Conservation (phyloP, 2,888 invertebrate genomes). For the Automeris io region DNA sequence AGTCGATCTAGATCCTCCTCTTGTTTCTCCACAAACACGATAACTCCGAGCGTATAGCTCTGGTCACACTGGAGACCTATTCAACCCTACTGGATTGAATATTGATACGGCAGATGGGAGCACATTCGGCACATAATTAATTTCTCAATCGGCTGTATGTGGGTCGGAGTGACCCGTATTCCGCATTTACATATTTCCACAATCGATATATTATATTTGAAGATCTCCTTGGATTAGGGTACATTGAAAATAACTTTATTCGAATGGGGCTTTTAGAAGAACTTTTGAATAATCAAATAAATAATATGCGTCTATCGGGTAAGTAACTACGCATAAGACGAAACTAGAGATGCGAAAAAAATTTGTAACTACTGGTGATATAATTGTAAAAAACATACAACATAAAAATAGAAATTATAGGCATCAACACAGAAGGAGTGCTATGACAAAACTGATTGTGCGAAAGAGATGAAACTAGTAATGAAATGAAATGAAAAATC, state of each 20-base stretch:
- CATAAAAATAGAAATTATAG: too few relatives aligned
- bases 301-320: too few relatives aligned
- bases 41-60: conserved; percentile 17
- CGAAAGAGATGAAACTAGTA: too few relatives aligned
- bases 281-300: too few relatives aligned
- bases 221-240: background rate
- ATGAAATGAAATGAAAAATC: too few relatives aligned
- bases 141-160: conserved; percentile 45
- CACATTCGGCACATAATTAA: conserved; percentile 68
- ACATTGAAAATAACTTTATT: background rate
- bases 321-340: too few relatives aligned
- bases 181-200: conserved; percentile 39
- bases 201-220: conserved; percentile 3
- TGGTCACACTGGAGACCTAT: conserved; percentile 4
- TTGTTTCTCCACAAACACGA: conserved; percentile 18
- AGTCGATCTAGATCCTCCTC: background rate
- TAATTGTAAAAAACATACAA: too few relatives aligned
- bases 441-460: too few relatives aligned
- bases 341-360: too few relatives aligned
- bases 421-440: too few relatives aligned
- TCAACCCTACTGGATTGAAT: conserved; percentile 62
- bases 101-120: conserved; percentile 69
- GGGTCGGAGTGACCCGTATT: conserved; percentile 34
- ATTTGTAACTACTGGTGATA: too few relatives aligned
- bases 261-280: too few relatives aligned